Percentiles rank a stretch among this genome's conserved stretches.
These are phyloP conservation scores for Entomobrya proxima DNA, from an alignment of 2,888 invertebrate species.

Conservation along the genomic window DNA sequence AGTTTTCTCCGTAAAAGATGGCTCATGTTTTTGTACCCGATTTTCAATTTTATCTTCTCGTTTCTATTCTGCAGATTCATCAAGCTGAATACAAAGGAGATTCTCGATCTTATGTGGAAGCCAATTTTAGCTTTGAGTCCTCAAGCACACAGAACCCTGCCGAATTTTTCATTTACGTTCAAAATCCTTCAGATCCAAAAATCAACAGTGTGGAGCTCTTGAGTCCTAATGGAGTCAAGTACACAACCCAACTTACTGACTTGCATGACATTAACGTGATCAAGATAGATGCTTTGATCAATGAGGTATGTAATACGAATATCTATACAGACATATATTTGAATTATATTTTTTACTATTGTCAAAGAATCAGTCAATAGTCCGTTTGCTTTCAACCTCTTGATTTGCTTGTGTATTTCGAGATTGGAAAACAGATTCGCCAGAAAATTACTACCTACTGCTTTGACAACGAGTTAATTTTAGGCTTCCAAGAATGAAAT, in stretches of 20 bases:
- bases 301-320: slow-evolving; percentile 69
- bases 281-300: slow-evolving; percentile 74
- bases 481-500: neutral
- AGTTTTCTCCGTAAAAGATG: no score
- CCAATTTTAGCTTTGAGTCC: slow-evolving; percentile 75
- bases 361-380: neutral
- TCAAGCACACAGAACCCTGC: slow-evolving; percentile 71
- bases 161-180: slow-evolving; percentile 75
- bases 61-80: slow-evolving; percentile 72
- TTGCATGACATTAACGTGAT: slow-evolving; percentile 75
- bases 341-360: neutral
- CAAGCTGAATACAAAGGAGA: slow-evolving; percentile 75
- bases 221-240: slow-evolving; percentile 73
- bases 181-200: slow-evolving; percentile 74
- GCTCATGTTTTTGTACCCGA: neutral
- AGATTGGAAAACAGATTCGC: neutral
- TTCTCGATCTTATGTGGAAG: slow-evolving; percentile 73
- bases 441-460: neutral
- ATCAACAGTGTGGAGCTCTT: slow-evolving; percentile 75
- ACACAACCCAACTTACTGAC: slow-evolving; percentile 74
- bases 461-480: neutral
- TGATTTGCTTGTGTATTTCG: neutral
- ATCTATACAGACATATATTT: neutral
- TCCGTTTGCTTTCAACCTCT: neutral
- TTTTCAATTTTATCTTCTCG: no score